Percentiles rank a stretch among this genome's conserved stretches.
phyloP scores from a whole-genome alignment of 2,888 invertebrate species.

The Drosophila kuntzei region DNA sequence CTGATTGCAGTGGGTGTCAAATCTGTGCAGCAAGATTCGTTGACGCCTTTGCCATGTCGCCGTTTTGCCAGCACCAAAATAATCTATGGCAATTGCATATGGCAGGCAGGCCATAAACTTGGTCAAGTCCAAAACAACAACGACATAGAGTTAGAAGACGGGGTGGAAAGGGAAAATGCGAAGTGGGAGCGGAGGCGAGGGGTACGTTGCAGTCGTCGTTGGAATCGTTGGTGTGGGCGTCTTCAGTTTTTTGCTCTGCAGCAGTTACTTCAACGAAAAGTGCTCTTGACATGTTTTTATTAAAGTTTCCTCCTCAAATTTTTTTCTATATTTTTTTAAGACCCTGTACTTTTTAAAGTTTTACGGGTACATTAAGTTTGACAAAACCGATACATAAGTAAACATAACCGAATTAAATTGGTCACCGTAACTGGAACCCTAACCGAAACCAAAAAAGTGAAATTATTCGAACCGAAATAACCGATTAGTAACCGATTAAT shows the following conservation, averaged over 20 bases:
- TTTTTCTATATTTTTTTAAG: background rate
- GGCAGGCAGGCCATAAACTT: conserved; percentile 80
- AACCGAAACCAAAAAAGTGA: no score
- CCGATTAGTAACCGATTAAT: no score
- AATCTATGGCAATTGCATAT: conserved; percentile 81
- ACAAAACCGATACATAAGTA: background rate
- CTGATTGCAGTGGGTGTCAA: conserved; percentile 49
- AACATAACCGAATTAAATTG: no score
- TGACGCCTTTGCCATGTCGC: conserved; percentile 66
- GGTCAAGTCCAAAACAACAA: conserved; percentile 73
- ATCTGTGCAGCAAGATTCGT: conserved; percentile 50
- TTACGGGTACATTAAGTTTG: background rate
- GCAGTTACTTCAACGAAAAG: conserved; percentile 59
- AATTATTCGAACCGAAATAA: no score
- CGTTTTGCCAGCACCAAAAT: conserved; percentile 53
- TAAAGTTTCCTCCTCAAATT: conserved; percentile 39
- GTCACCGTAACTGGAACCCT: no score
- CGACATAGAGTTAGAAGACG: background rate
- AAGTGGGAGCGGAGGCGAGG: background rate
- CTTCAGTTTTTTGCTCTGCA: conserved; percentile 33
- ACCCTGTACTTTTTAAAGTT: background rate
- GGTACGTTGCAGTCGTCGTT: conserved; percentile 7
- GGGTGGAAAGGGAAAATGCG: background rate
- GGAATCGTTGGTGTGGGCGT: conserved; percentile 36
- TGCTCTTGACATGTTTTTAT: conserved; percentile 76